Evolutionary conservation across 2,888 invertebrate genomes (phyloP).

Genomic region (Hydrotaea cyrtoneurina): DNA sequence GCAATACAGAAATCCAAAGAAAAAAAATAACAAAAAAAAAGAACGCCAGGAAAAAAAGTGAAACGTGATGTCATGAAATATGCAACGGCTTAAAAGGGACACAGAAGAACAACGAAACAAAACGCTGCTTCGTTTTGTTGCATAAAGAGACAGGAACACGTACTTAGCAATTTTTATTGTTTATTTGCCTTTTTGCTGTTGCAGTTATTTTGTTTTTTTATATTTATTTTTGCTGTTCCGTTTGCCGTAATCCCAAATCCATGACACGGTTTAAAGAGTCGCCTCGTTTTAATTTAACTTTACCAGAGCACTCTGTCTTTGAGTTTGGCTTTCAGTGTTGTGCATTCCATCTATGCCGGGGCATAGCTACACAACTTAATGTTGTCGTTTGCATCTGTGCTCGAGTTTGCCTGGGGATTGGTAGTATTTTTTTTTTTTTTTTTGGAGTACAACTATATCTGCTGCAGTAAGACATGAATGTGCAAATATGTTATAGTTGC

Average conservation of each 20-base stretch:
- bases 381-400: too few species aligned
- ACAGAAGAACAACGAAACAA: background rate
- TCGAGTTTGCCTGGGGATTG: too few species aligned
- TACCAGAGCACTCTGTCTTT: background rate
- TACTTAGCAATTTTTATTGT: slow-evolving; percentile 16
- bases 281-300: background rate
- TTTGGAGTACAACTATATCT: too few species aligned
- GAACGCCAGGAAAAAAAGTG: background rate
- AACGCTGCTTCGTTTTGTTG: background rate
- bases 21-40: background rate
- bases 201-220: background rate
- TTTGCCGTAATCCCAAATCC: background rate
- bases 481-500: too few species aligned
- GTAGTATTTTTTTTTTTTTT: too few species aligned
- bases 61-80: slow-evolving; percentile 46
- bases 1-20: too few species aligned
- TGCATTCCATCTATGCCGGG: background rate
- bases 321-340: background rate
- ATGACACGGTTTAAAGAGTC: background rate
- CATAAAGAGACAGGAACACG: slow-evolving; percentile 28
- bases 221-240: background rate
- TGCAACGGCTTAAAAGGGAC: slow-evolving; percentile 22
- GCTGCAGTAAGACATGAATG: too few species aligned
- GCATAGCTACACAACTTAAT: background rate
- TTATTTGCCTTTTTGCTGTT: slow-evolving; percentile 5